These are phyloP conservation scores for Stichopus chloronotus DNA, from an alignment of 35 echinoderm and acorn worm genomes.

Conservation along the genomic window DNA sequence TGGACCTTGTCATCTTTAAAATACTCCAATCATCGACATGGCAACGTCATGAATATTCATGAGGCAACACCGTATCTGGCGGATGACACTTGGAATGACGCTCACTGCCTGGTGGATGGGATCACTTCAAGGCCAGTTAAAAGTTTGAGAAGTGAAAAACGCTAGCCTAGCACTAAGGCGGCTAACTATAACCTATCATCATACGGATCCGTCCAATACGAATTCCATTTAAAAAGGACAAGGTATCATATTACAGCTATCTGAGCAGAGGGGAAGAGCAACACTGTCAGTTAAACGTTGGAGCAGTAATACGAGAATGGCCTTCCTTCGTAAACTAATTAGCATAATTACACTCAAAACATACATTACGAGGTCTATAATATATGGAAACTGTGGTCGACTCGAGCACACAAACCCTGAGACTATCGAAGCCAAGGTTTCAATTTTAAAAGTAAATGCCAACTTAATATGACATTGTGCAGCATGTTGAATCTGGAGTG, in stretches of 20 bases:
- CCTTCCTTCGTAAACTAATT: background rate
- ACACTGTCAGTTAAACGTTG: background rate
- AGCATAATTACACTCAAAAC: background rate
- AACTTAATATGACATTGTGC: too few species aligned
- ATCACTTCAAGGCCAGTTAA: background rate
- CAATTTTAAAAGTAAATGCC: too few species aligned
- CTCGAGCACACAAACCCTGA: too few species aligned
- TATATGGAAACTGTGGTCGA: too few species aligned
- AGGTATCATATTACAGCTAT: constrained; percentile 11
- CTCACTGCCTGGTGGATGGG: background rate
- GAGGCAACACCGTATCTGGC: background rate
- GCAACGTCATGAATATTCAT: background rate
- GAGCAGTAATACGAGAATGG: background rate
- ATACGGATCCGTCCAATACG: background rate
- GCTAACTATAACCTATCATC: background rate
- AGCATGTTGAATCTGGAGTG: too few species aligned
- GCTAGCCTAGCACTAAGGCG: background rate
- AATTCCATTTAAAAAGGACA: background rate
- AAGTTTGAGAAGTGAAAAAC: background rate
- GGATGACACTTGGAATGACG: background rate
- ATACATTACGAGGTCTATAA: background rate
- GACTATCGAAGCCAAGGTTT: too few species aligned
- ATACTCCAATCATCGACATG: background rate
- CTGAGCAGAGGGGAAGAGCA: background rate
- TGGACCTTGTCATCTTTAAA: background rate